Conservation (phyloP, 2,113 vertebrate genomes). For the Shinisaurus crocodilurus region DNA sequence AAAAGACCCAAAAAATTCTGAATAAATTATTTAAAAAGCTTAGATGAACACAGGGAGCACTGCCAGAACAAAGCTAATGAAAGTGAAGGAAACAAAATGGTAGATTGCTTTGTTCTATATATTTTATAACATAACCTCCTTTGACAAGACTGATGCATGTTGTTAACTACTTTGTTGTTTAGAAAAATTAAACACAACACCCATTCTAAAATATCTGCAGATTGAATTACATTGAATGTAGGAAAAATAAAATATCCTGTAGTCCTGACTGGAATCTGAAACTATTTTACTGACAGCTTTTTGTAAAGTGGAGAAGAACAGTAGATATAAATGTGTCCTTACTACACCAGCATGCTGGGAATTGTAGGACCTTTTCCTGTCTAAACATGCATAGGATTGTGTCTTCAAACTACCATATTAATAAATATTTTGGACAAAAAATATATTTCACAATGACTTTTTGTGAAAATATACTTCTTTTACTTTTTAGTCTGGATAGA, state of each 20-base stretch:
- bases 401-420: neutral
- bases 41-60: constrained; percentile 36
- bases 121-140: constrained; percentile 31
- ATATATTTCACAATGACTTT: neutral
- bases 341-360: too few relatives aligned
- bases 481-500: neutral
- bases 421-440: neutral
- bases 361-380: too few relatives aligned
- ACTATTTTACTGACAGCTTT: constrained; percentile 56
- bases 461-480: neutral
- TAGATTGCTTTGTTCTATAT: constrained; percentile 20
- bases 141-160: neutral
- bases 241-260: constrained; percentile 43
- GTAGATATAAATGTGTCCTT: constrained; percentile 59
- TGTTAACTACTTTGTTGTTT: constrained; percentile 27
- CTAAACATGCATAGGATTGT: too few relatives aligned
- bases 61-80: constrained; percentile 28
- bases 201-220: constrained; percentile 22
- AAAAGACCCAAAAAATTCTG: constrained; percentile 9
- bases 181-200: constrained; percentile 47
- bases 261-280: constrained; percentile 49
- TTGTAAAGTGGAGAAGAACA: constrained; percentile 56
- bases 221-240: constrained; percentile 33
- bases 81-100: constrained; percentile 18
- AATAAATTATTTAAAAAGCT: constrained; percentile 12